Conservation (phyloP, 2,888 invertebrate genomes). For the Diadromus collaris region DNA sequence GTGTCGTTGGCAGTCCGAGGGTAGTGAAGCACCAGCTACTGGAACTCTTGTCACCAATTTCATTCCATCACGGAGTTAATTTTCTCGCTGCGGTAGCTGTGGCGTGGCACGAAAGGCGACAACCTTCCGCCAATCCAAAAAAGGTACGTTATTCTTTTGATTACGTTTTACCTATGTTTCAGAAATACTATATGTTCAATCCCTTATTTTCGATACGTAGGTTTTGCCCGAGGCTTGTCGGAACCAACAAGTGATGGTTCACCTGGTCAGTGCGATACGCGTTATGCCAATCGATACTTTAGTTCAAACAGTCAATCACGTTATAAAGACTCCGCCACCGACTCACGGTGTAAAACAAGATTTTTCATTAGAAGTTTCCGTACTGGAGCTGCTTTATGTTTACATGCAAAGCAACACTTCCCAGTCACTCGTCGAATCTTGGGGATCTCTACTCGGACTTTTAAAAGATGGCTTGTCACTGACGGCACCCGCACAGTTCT, state of each 20-base stretch:
- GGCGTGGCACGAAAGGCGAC: slow-evolving; percentile 90
- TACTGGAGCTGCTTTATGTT: slow-evolving; percentile 90
- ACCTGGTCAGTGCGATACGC: slow-evolving; percentile 89
- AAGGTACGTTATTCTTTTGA: slow-evolving; percentile 71
- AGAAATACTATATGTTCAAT: not conserved
- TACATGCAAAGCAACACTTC: slow-evolving; percentile 86
- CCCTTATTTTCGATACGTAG: slow-evolving; percentile 74
- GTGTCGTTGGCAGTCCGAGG: slow-evolving; percentile 84
- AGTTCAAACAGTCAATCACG: slow-evolving; percentile 90
- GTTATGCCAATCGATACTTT: slow-evolving; percentile 93
- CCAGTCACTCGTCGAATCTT: slow-evolving; percentile 88
- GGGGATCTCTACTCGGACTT: slow-evolving; percentile 88
- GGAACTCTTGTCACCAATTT: slow-evolving; percentile 92
- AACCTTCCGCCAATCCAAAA: slow-evolving; percentile 80
- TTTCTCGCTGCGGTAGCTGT: slow-evolving; percentile 92
- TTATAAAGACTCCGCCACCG: slow-evolving; percentile 89
- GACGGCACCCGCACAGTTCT: slow-evolving; percentile 89
- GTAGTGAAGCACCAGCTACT: slow-evolving; percentile 89
- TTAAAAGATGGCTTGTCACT: slow-evolving; percentile 88
- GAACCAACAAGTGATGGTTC: slow-evolving; percentile 89
- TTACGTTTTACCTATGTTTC: too few species aligned
- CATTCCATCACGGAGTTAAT: slow-evolving; percentile 90
- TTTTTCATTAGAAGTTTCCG: slow-evolving; percentile 88
- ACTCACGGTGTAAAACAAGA: slow-evolving; percentile 83
- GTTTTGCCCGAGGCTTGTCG: slow-evolving; percentile 84